These are phyloP conservation scores for Flabesymbios commensalis DNA, from an alignment of 2,888 invertebrate species.

Conservation along the genomic window DNA sequence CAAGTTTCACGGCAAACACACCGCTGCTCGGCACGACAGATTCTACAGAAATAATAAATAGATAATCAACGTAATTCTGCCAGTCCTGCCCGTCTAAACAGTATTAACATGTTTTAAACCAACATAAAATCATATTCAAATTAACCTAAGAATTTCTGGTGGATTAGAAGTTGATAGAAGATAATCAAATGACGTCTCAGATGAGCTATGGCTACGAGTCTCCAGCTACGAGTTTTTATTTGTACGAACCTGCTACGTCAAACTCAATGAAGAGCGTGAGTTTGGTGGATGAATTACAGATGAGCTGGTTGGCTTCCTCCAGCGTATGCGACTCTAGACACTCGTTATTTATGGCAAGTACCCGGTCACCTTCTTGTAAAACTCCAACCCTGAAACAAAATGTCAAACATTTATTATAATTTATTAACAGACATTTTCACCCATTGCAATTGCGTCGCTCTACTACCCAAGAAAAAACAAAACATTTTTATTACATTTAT, in stretches of 20 bases:
- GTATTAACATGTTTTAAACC: no score
- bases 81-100: no score
- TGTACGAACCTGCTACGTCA: conserved; percentile 80
- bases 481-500: no score
- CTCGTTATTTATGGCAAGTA: conserved; percentile 82
- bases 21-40: conserved; percentile 89
- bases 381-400: conserved; percentile 51
- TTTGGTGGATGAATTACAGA: conserved; percentile 63
- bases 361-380: conserved; percentile 73
- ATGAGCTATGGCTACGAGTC: no score
- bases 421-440: no score
- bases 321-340: conserved; percentile 63
- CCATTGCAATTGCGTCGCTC: no score
- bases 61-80: background rate
- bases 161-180: no score
- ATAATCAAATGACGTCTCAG: no score
- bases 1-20: conserved; percentile 86
- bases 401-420: background rate
- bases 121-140: no score
- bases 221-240: no score
- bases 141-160: no score
- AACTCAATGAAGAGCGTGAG: conserved; percentile 83
- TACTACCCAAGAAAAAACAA: no score
- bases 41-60: conserved; percentile 63
- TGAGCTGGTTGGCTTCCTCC: conserved; percentile 60